Base-by-base conservation (phyloP, 2,797 vertebrate species). In the Ctenopoma kingsleyae region DNA sequence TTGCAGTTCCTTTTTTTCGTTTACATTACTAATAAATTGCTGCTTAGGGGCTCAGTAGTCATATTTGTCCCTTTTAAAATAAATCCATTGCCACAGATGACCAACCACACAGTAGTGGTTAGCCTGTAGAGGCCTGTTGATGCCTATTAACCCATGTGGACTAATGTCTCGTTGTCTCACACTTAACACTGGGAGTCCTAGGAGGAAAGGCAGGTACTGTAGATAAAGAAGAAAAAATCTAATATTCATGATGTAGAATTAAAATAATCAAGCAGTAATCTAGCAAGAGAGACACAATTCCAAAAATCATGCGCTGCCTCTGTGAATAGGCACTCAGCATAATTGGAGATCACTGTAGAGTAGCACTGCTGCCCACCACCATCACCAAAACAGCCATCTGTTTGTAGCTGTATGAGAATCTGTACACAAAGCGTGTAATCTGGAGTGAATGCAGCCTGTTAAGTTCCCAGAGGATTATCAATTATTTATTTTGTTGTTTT, bases 211-310 rank as follows among this genome's bases (percentile, higher is more conserved):
- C 0, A n/a, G 2, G 19, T 36, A n/a, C n/a, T n/a, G n/a, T n/a
- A 47, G 10, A 56, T n/a, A 59, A 25, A 47, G 2, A 8, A 41
- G 11, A 54, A 60, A 59, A 61, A 57, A 69, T 68, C 50, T 63
- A 62, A 84, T 73, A 81, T 83, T 76, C 52, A 83, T 82, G 68
- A 76, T 86, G 65, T 38, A 66, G 78, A 60, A 80, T 86, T 88
- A 85, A 78, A 82, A 83, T 76, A 87, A 85, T 79, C 75, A 85
- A 73, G 69, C 65, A 68, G 48, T 87, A 79, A 84, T 87, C 82
- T 83, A 60, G 65, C 46, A 55, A 71, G 46, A 71, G 59, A 73
- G 70, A 75, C 65, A 78, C 68, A 63, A 57, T 78, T 85, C 73
- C 67, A 72, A 77, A 83, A 82, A 84, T 70, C 36, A 60, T 68